A percentile compares a stretch with the other conserved stretches of the same genome.
Evolutionary conservation across 2,113 vertebrate species (phyloP).

Genomic region (Gracilinanus agilis): DNA sequence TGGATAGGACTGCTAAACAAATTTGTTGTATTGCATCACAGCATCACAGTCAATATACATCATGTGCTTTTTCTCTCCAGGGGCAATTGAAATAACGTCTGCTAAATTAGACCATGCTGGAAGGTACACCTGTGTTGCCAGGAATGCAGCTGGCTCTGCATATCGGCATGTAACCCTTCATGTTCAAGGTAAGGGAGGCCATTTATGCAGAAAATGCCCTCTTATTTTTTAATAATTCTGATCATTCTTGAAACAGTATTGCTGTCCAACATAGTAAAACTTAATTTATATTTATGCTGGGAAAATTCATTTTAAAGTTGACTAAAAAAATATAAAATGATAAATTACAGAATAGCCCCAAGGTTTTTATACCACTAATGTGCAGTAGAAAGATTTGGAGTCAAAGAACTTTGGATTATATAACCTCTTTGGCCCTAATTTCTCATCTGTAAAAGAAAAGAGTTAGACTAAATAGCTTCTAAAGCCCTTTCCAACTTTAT

Average conservation of each 20-base stretch:
- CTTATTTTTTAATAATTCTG: not conserved
- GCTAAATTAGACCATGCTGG: conserved; percentile 91
- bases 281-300: not conserved
- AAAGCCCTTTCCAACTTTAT: not conserved
- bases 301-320: conserved; percentile 9
- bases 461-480: not conserved
- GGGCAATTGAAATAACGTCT: conserved; percentile 90
- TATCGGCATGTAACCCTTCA: conserved; percentile 90
- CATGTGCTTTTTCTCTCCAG: conserved; percentile 79
- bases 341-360: not conserved
- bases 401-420: not conserved
- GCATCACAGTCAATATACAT: not conserved
- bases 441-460: not conserved
- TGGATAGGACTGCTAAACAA: not conserved
- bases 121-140: conserved; percentile 90
- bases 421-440: not conserved
- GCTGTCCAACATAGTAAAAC: not conserved
- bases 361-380: not conserved
- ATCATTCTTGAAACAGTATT: not conserved
- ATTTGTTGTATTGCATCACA: not conserved
- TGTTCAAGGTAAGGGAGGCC: conserved; percentile 89
- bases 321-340: not conserved
- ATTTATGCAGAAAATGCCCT: not conserved
- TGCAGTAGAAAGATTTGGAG: not conserved
- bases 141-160: conserved; percentile 92